Base-by-base conservation (phyloP, 2,797 vertebrate species). In the Hyperoplus lanceolatus region DNA sequence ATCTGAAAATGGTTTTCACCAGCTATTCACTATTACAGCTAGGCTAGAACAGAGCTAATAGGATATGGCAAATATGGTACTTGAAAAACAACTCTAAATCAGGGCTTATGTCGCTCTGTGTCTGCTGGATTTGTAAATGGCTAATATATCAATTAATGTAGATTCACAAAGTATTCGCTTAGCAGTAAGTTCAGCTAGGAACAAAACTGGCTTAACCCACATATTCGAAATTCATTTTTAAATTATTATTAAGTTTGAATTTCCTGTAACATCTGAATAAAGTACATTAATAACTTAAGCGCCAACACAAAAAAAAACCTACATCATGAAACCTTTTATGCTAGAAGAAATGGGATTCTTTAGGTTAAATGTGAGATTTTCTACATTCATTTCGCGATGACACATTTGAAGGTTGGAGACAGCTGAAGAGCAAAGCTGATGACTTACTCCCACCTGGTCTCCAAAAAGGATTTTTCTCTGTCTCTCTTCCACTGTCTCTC, bases 361-460 rank as follows among this genome's bases (percentile, higher is more conserved):
- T 49, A 55, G 63, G n/a, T 18, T 8, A 70, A 56, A 72, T 45
- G 10, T 54, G 11, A 15, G 8, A 2, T 65, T 3, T 43, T 69
- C 45, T 43, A 39, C 60, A 75, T 76, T 70, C 39, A 61, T 58
- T 66, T 49, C 38, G 5, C 49, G 29, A 72, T 74, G 43, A 70
- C 21, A 39, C 61, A 51, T 38, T 4, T 16, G 73, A 60, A 81
- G 38, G 57, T 74, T 83, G 39, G 51, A 11, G 56, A 46, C 21
- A 56, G 21, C 72, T 72, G 53, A 59, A 39, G 55, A 57, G 51
- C 38, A 58, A 50, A 36, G 58, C 42, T 54, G 77, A 84, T 65
- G 83, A 56, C 73, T 82, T 75, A 73, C 62, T 84, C 57, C 65
- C 38, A n/a, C 61, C 6, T 18, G 15, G 53, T 69, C 71, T 56